A percentile compares a stretch with the other conserved stretches of the same genome.
These are phyloP conservation scores for Brachionus koreanus DNA, from an alignment of 1,140 invertebrate genomes.

Conservation along the genomic window DNA sequence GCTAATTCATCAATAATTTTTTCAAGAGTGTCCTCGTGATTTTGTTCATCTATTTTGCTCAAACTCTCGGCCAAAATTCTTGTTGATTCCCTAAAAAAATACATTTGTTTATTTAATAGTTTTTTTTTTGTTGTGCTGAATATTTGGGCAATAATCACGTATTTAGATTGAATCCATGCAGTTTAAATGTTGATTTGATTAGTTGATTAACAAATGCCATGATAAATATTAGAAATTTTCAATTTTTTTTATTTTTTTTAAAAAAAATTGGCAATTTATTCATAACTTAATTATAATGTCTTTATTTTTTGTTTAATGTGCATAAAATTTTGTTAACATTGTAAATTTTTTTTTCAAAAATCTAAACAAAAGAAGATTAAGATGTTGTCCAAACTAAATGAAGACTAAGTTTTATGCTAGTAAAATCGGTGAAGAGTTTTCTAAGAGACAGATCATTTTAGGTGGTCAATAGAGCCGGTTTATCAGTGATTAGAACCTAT, in stretches of 20 bases:
- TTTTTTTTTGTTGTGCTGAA: background rate
- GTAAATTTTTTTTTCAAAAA: too few relatives aligned
- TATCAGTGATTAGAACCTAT: too few relatives aligned
- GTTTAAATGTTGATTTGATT: conserved; percentile 26
- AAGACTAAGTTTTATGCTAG: too few relatives aligned
- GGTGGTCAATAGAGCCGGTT: too few relatives aligned
- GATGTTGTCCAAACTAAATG: too few relatives aligned
- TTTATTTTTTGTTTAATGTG: too few relatives aligned
- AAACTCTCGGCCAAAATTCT: conserved; percentile 63
- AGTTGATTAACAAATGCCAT: conserved; percentile 13
- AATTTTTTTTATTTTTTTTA: background rate
- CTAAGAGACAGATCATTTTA: too few relatives aligned
- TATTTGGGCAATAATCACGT: background rate
- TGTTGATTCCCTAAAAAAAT: conserved; percentile 60
- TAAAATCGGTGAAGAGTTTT: too few relatives aligned
- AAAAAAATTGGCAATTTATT: background rate
- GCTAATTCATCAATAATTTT: conserved; percentile 67
- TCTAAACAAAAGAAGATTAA: too few relatives aligned
- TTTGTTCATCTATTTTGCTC: conserved; percentile 58
- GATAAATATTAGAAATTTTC: background rate
- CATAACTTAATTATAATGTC: too few relatives aligned
- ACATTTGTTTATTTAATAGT: too few relatives aligned
- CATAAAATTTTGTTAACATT: too few relatives aligned
- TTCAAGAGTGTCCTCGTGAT: conserved; percentile 64
- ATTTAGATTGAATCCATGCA: conserved; percentile 22